Evolutionary conservation across 2,113 vertebrate species (phyloP), one percentile per base, ranked within the genome.

Genomic region (Ailuropoda melanoleuca): DNA sequence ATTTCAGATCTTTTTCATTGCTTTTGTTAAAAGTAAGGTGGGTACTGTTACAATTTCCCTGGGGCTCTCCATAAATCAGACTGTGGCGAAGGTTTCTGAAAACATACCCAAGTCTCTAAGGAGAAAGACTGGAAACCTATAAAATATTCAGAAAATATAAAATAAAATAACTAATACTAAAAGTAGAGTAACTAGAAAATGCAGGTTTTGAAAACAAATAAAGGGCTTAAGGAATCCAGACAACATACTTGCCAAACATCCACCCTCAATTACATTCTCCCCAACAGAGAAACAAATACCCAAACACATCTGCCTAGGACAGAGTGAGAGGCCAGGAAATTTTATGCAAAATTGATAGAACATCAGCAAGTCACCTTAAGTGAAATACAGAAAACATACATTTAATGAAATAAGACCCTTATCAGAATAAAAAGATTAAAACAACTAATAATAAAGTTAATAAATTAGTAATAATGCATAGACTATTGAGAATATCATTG

Each of bases 1-100:
- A 90, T 78, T 93, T 55, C 5, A 80, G 19, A 3, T 91, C 37
- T 87, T 82, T 74, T 64, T 46, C 74, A 55, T 80, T 86, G 64
- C 5, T 60, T 97, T 88, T 95, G 34, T 90, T 80, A 55, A 95
- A 96, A 88, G 31, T 88, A 93, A 82, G 72, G 64, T 31, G 2
- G 53, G 29, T 31, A 80, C 21, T 56, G 12, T 87, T 31, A 93
- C 18, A 55, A 70, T 78, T 78, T 92, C 78, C 62, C 50, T 55
- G 17, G 19, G 86, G 87, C 12, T 58, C 58, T 15, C 19, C 7
- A 81, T 55, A 26, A 96, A 53, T 91, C 46, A 95, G n/a, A 93
- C 7, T 68, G 18, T 56, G 60, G 29, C 11, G 74, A 80, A 86
- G 1, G 39, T 74, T 78, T 90, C 48, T 94, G 80, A 94, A 87